Evolutionary conservation across 2,113 vertebrate species (phyloP).

Genomic region (Pelecanus crispus): DNA sequence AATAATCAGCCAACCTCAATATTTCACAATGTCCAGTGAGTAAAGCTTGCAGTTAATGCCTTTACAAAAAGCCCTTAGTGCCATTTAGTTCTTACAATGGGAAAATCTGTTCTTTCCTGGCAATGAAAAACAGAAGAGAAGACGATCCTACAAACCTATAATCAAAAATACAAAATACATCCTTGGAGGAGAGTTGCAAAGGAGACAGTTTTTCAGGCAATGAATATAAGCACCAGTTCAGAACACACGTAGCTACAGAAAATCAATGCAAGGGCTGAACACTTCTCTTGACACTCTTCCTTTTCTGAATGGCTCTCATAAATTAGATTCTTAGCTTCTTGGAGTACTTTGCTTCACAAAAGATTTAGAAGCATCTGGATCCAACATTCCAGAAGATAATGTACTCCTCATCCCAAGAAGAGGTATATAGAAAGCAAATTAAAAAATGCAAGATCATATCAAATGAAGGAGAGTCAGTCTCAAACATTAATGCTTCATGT

Average conservation of each 20-base stretch:
- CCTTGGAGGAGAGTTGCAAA: not conserved
- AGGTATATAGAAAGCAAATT: not conserved
- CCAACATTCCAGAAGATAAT: not conserved
- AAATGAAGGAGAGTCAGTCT: not conserved
- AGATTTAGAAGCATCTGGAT: not conserved
- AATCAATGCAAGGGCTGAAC: conserved; percentile 37
- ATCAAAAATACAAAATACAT: conserved; percentile 40
- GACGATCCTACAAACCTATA: not conserved
- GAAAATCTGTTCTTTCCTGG: conserved; percentile 6
- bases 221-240: conserved; percentile 1
- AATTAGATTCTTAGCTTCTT: conserved; percentile 37
- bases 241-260: conserved; percentile 15
- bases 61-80: not conserved
- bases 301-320: conserved; percentile 31
- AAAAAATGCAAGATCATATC: not conserved
- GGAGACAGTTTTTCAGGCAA: conserved; percentile 1
- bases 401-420: not conserved
- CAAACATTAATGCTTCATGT: not conserved
- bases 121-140: not conserved
- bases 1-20: conserved; percentile 18
- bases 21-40: not conserved
- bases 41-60: not conserved
- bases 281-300: not conserved
- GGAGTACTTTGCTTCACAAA: conserved; percentile 1
- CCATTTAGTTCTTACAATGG: not conserved